Percentiles rank a stretch among this genome's conserved stretches.
Conservation (phyloP, 2,113 vertebrate species). For the Brachypodius melanocephalos region DNA sequence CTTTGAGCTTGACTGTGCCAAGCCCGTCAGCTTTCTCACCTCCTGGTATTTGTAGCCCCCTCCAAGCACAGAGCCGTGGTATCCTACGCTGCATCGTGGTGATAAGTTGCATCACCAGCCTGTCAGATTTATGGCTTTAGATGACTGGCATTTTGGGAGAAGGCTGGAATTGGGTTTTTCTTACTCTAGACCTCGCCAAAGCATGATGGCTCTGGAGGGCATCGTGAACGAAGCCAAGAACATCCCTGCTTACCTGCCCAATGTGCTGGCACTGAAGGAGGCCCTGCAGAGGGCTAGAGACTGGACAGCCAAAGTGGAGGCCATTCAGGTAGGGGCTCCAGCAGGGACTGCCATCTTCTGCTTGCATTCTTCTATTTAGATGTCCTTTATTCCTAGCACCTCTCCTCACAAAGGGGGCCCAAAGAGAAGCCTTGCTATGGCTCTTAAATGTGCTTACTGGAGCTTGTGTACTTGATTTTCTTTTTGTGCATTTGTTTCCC, state of each 20-base stretch:
- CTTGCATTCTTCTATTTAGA: not conserved
- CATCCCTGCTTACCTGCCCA: conserved; percentile 95
- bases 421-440: not conserved
- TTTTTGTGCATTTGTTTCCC: not conserved
- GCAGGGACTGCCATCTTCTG: not conserved
- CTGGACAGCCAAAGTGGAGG: conserved; percentile 92
- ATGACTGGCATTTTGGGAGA: not conserved
- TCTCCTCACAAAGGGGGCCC: not conserved
- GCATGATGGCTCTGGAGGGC: conserved; percentile 88
- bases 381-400: not conserved
- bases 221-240: conserved; percentile 93
- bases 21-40: not conserved
- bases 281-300: conserved; percentile 94
- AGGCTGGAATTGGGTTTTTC: conserved; percentile 19
- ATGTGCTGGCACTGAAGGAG: conserved; percentile 90
- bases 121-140: not conserved
- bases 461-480: not conserved
- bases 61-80: not conserved
- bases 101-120: not conserved
- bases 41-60: not conserved
- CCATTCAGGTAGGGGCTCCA: conserved; percentile 84
- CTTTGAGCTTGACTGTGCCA: not conserved
- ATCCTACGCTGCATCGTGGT: not conserved
- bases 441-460: not conserved
- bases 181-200: conserved; percentile 86